These are phyloP conservation scores for Acrobasis consociella DNA, from an alignment of 2,888 invertebrate genomes.

Conservation along the genomic window DNA sequence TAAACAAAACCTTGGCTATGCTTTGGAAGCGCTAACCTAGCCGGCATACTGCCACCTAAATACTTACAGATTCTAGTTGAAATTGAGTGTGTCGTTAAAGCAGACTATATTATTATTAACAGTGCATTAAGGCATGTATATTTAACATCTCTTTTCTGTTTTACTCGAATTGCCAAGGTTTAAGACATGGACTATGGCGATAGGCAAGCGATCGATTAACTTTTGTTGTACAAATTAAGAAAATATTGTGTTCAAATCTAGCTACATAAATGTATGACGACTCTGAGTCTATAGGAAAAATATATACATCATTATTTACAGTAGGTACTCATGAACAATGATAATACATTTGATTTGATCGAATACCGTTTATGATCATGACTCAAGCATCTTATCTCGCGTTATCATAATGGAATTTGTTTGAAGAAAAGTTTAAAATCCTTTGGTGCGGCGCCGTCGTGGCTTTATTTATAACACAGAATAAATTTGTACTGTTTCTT, in stretches of 20 bases:
- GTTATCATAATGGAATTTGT: conserved; percentile 56
- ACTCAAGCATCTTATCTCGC: conserved; percentile 22
- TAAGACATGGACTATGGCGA: too few species aligned
- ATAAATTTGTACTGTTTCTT: conserved; percentile 39
- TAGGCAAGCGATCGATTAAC: too few species aligned
- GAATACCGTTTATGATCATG: conserved; percentile 9
- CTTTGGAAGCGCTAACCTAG: not conserved
- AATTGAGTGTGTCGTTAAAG: conserved; percentile 2
- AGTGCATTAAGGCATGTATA: not conserved
- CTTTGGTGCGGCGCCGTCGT: conserved; percentile 43
- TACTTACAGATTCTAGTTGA: not conserved
- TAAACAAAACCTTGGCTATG: conserved; percentile 8
- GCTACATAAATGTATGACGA: too few species aligned
- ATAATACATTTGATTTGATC: too few species aligned
- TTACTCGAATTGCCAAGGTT: too few species aligned
- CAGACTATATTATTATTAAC: not conserved
- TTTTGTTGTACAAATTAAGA: too few species aligned
- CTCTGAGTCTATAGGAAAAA: too few species aligned
- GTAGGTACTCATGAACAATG: too few species aligned
- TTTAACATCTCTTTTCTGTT: too few species aligned
- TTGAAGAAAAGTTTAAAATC: conserved; percentile 60
- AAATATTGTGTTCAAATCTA: too few species aligned
- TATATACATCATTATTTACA: too few species aligned
- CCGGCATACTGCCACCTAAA: not conserved
- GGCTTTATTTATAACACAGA: conserved; percentile 41